Evolutionary conservation across 2,888 invertebrate genomes (phyloP).

Genomic region (Cantharis rufa): DNA sequence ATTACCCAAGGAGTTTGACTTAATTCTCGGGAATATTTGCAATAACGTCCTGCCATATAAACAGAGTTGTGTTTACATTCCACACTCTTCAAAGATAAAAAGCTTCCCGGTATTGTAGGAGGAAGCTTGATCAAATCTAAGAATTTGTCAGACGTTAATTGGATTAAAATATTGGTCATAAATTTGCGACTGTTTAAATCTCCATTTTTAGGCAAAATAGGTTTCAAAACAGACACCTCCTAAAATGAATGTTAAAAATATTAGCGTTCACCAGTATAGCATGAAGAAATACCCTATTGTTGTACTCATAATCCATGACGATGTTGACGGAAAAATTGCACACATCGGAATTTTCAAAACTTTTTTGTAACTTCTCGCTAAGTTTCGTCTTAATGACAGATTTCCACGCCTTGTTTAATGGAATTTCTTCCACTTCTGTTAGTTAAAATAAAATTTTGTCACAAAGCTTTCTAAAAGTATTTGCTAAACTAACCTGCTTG

Average conservation of each 20-base stretch:
- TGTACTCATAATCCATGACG: slow-evolving; percentile 62
- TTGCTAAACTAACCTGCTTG: slow-evolving; percentile 49
- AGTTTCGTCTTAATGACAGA: slow-evolving; percentile 68
- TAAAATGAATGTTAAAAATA: background rate
- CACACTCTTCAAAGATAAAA: slow-evolving; percentile 58
- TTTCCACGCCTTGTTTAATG: slow-evolving; percentile 82
- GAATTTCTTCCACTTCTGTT: slow-evolving; percentile 53
- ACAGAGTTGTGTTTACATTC: slow-evolving; percentile 63
- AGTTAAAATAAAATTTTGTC: background rate
- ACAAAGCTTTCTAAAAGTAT: slow-evolving; percentile 24
- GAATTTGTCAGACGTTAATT: slow-evolving; percentile 58
- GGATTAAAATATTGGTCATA: slow-evolving; percentile 62
- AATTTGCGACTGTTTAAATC: slow-evolving; percentile 68
- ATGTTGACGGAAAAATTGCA: slow-evolving; percentile 66
- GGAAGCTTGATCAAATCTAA: slow-evolving; percentile 59
- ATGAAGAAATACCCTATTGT: slow-evolving; percentile 51
- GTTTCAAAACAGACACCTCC: slow-evolving; percentile 4
- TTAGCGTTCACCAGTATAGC: too few relatives aligned
- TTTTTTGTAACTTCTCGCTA: slow-evolving; percentile 59
- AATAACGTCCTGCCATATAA: slow-evolving; percentile 76
- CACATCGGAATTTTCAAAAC: slow-evolving; percentile 62
- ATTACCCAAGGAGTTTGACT: slow-evolving; percentile 96
- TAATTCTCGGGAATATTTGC: slow-evolving; percentile 80
- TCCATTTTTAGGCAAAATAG: slow-evolving; percentile 38
- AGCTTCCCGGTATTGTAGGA: slow-evolving; percentile 55